Conservation (phyloP, 2,797 vertebrate genomes). For the Malacoraja senta region DNA sequence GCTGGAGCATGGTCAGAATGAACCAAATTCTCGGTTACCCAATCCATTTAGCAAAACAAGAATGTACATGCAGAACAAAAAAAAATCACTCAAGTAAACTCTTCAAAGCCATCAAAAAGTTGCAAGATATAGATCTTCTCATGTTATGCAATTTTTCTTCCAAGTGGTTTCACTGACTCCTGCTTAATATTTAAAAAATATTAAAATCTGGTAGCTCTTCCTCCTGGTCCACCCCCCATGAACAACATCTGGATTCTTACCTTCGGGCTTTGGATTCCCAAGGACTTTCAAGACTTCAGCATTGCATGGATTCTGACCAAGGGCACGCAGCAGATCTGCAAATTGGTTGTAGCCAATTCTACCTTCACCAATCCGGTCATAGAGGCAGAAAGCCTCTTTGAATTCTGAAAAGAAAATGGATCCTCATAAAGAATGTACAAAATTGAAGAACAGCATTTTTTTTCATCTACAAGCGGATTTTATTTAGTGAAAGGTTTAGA, state of each 20-base stretch:
- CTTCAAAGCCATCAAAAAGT: neutral
- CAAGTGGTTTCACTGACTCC: neutral
- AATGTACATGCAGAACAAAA: neutral
- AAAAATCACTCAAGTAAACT: neutral
- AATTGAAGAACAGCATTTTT: neutral
- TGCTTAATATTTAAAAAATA: neutral
- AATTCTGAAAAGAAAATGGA: constrained; percentile 62
- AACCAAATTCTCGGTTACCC: neutral
- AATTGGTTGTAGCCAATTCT: constrained; percentile 85
- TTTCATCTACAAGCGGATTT: neutral
- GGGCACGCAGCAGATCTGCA: constrained; percentile 81
- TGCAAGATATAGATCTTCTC: neutral
- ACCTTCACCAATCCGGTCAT: constrained; percentile 81
- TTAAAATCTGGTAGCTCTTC: neutral
- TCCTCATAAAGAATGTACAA: constrained; percentile 9
- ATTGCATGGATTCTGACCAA: constrained; percentile 86
- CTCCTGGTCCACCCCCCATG: neutral
- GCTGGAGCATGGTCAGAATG: neutral
- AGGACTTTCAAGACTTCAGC: constrained; percentile 85
- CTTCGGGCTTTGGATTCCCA: constrained; percentile 83
- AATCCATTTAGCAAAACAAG: neutral
- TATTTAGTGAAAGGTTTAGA: neutral
- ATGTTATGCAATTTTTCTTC: neutral
- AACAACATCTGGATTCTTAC: constrained; percentile 52
- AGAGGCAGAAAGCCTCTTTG: constrained; percentile 87